These are phyloP conservation scores for Saturnia pavonia DNA, from an alignment of 2,888 invertebrate species.

Conservation along the genomic window DNA sequence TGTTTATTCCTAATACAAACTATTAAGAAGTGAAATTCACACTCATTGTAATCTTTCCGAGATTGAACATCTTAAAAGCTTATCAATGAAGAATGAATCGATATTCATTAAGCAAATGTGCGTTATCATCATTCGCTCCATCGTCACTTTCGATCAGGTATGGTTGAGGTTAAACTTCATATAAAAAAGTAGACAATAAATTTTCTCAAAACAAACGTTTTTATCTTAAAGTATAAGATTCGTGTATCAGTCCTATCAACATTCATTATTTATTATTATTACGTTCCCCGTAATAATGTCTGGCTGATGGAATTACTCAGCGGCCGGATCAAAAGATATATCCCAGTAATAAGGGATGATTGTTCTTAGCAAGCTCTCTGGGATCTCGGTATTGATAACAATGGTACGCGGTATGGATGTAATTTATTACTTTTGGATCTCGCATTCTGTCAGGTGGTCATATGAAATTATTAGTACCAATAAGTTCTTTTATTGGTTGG, in stretches of 20 bases:
- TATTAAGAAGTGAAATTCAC: no score
- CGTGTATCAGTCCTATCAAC: constrained; percentile 22
- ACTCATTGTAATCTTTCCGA: no score
- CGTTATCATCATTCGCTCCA: neutral
- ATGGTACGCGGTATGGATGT: constrained; percentile 34
- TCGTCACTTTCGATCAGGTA: neutral
- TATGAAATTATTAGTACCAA: constrained; percentile 21
- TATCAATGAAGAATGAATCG: no score
- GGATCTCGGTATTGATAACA: constrained; percentile 33
- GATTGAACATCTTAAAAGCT: no score
- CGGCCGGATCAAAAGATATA: constrained; percentile 34
- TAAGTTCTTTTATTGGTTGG: constrained; percentile 15
- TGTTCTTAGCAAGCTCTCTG: constrained; percentile 41
- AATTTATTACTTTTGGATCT: constrained; percentile 28
- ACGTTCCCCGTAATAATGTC: constrained; percentile 33
- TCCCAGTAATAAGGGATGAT: constrained; percentile 47
- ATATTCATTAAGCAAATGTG: no score
- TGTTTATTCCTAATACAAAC: no score
- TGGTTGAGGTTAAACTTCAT: neutral
- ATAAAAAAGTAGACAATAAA: neutral
- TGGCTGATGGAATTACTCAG: constrained; percentile 41
- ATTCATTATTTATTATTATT: constrained; percentile 44
- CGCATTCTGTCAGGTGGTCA: constrained; percentile 20
- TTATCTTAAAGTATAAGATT: constrained; percentile 9
- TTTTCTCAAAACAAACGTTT: neutral